Conservation (phyloP, 2,797 vertebrate species). For the Strix occidentalis region DNA sequence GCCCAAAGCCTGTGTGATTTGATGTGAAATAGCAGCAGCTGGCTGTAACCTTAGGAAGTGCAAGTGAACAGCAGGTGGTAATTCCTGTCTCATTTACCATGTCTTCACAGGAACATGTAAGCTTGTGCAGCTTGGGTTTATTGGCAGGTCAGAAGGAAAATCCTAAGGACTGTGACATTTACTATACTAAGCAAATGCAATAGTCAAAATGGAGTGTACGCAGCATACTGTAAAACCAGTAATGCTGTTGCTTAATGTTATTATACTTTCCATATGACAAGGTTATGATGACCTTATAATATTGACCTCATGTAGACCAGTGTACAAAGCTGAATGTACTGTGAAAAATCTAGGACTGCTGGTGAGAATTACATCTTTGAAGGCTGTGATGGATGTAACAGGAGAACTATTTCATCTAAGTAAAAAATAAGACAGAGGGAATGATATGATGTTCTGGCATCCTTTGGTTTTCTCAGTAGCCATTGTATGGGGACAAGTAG, state of each 20-base stretch:
- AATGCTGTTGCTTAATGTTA: not conserved
- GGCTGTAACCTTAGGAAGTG: slow-evolving; percentile 69
- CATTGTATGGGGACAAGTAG: not conserved
- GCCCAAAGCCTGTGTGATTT: slow-evolving; percentile 39
- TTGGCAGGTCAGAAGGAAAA: slow-evolving; percentile 65
- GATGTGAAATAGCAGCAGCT: slow-evolving; percentile 69
- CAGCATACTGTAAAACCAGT: not conserved
- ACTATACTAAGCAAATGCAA: not conserved
- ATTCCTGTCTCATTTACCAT: slow-evolving; percentile 72
- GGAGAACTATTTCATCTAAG: not conserved
- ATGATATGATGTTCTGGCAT: not conserved
- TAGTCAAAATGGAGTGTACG: not conserved
- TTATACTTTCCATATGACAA: not conserved
- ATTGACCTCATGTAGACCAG: not conserved
- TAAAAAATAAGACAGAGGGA: not conserved
- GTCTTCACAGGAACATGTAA: slow-evolving; percentile 63
- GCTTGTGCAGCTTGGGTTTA: slow-evolving; percentile 63
- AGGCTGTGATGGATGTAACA: not conserved
- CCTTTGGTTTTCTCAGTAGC: not conserved
- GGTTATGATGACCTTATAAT: not conserved
- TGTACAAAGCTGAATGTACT: not conserved
- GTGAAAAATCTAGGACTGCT: not conserved
- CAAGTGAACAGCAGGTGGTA: slow-evolving; percentile 69
- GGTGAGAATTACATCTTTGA: not conserved
- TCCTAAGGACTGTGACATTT: slow-evolving; percentile 17